phyloP scores from a whole-genome alignment of 1,140 invertebrate genomes.

The Melitaea cinxia region DNA sequence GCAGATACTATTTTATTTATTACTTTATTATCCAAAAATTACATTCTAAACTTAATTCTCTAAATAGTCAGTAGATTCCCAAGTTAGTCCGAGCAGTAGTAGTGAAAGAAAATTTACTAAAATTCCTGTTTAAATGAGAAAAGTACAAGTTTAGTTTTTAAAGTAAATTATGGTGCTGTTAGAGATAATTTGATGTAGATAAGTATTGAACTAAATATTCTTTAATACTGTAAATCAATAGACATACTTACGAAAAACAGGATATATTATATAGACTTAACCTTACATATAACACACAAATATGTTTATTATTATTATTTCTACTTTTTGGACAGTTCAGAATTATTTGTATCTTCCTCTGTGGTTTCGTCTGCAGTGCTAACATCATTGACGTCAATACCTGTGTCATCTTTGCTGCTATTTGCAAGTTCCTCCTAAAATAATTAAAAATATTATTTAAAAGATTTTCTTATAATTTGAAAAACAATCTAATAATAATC shows the following conservation, averaged over 20 bases:
- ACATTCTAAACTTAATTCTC: slow-evolving; percentile 6
- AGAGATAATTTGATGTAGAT: background rate
- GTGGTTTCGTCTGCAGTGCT: slow-evolving; percentile 66
- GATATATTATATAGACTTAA: no score
- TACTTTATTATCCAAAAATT: slow-evolving; percentile 5
- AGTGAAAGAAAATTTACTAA: no score
- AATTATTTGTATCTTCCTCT: slow-evolving; percentile 43
- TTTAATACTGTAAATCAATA: background rate
- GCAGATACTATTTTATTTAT: slow-evolving; percentile 2
- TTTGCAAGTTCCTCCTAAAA: slow-evolving; percentile 66
- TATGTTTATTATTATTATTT: background rate
- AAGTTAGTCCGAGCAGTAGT: no score
- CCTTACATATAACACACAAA: background rate
- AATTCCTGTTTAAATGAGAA: no score
- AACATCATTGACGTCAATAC: slow-evolving; percentile 75
- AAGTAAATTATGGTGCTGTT: no score
- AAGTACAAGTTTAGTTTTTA: no score
- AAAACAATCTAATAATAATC: background rate
- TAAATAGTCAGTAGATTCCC: no score
- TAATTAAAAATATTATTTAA: background rate
- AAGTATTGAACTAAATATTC: background rate
- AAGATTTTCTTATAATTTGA: background rate
- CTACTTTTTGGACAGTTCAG: slow-evolving; percentile 25
- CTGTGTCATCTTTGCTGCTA: slow-evolving; percentile 66
- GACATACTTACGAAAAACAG: no score